A percentile compares a stretch with the other conserved stretches of the same genome.
Evolutionary conservation across 2,113 vertebrate species (phyloP).

Genomic region (Cottus gobio): DNA sequence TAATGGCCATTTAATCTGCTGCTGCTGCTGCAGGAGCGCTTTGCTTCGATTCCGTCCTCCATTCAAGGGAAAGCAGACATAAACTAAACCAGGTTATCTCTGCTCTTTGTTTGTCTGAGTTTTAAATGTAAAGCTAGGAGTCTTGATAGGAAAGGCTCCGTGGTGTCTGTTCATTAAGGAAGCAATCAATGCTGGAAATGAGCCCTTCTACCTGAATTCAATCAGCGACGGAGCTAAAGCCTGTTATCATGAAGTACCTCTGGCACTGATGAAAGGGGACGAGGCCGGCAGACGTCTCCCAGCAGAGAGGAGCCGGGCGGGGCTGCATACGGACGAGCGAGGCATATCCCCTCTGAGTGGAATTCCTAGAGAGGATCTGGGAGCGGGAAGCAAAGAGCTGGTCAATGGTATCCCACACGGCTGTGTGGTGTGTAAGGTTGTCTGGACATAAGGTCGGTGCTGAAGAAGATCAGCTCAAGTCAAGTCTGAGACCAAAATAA

Average conservation of each 20-base stretch:
- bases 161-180: slow-evolving; percentile 72
- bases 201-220: slow-evolving; percentile 72
- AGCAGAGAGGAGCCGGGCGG: slow-evolving; percentile 51
- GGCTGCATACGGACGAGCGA: slow-evolving; percentile 7
- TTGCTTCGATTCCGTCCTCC: slow-evolving; percentile 4
- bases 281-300: slow-evolving; percentile 52
- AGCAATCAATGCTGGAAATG: slow-evolving; percentile 72
- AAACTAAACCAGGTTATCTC: slow-evolving; percentile 42
- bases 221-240: slow-evolving; percentile 62
- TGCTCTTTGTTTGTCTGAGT: slow-evolving; percentile 44
- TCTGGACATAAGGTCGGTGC: not conserved
- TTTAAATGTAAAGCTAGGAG: slow-evolving; percentile 55
- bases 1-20: slow-evolving; percentile 62
- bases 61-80: slow-evolving; percentile 27
- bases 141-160: slow-evolving; percentile 66
- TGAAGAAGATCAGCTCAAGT: not conserved
- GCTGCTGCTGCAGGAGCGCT: slow-evolving; percentile 27
- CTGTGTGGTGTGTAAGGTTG: not conserved
- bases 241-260: slow-evolving; percentile 63
- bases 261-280: slow-evolving; percentile 65
- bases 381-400: slow-evolving; percentile 9
- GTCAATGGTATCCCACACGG: not conserved
- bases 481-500: not conserved
- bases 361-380: slow-evolving; percentile 48
- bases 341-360: slow-evolving; percentile 39